Base-by-base conservation (phyloP, 2,797 vertebrate genomes). In the Pangasius krempfi region DNA sequence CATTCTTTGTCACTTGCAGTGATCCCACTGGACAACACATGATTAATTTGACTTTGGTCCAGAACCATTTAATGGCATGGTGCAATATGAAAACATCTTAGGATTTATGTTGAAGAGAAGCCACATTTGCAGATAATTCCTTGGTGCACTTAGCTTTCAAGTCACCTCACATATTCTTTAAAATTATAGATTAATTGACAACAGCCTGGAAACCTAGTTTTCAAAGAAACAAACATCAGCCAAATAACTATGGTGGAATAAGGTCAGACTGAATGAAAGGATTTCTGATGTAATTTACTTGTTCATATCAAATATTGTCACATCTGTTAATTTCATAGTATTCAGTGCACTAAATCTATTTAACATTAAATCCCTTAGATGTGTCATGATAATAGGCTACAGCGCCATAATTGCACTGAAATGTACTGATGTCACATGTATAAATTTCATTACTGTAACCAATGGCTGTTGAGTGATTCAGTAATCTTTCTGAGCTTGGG, bases 1-100 rank as follows among this genome's bases (percentile, higher is more conserved):
- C 40, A 73, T 5, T 82, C 76, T 60, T 52, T 54, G 84, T 86
- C 84, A 88, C 37, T 60, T 85, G 44, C 58, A 66, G 30, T 78
- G 83, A 85, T 88, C 62, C 37, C 50, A 50, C 73, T 37, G 50
- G 75, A 85, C 73, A 60, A 47, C 44, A 52, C 54, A 37, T 66
- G 72, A 47, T 84, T 84, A 76, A 58, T 75, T 64, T 60, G 56
- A 64, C 75, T 81, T 72, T 81, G 64, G 81, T 89, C 75, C 52
- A 64, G 64, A 56, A 60, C 27, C 54, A 52, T 86, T 81, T 86
- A 86, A 62, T 64, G 66, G 37, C 22, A 81, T 86, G 76, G 68
- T 72, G 84, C 72, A 33, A 27, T 62, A 22, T 30, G 37, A 72
- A 88, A 70, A 70, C 75, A 80, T 79, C 52, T 56, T 27, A 25